Evolutionary conservation across 1,140 invertebrate species (phyloP).

Genomic region (Temnothorax nylanderi): DNA sequence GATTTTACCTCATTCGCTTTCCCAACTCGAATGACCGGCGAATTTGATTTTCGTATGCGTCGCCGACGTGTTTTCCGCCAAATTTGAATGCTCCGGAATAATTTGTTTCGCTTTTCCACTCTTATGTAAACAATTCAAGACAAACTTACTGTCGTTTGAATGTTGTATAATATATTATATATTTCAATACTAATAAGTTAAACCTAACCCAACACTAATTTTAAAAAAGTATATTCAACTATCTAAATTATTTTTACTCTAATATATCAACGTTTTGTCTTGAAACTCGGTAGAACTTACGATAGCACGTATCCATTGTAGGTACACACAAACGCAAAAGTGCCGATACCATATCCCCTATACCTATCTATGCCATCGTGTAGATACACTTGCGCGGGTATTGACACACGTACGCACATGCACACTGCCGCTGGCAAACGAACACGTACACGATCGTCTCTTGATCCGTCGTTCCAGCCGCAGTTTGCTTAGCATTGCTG

Average conservation of each 20-base stretch:
- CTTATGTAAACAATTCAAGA: not conserved
- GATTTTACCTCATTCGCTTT: slow-evolving; percentile 29
- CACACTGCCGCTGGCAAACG: slow-evolving; percentile 31
- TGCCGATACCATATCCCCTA: slow-evolving; percentile 37
- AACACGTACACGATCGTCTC: slow-evolving; percentile 68
- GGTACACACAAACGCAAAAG: slow-evolving; percentile 36
- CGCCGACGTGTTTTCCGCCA: slow-evolving; percentile 13
- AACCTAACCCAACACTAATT: too few species aligned
- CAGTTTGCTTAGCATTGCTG: slow-evolving; percentile 84
- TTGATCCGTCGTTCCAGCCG: slow-evolving; percentile 64
- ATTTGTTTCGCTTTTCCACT: not conserved
- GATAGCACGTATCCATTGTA: slow-evolving; percentile 33
- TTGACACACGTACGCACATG: slow-evolving; percentile 54
- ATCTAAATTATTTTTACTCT: not conserved
- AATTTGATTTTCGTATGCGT: slow-evolving; percentile 44
- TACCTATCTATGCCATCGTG: slow-evolving; percentile 38
- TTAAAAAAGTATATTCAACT: too few species aligned
- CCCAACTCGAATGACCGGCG: slow-evolving; percentile 33
- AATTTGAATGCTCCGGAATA: slow-evolving; percentile 1
- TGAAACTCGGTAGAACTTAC: not conserved
- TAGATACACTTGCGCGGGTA: slow-evolving; percentile 36
- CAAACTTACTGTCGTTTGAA: not conserved
- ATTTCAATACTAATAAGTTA: not conserved
- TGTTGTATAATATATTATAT: too few species aligned
- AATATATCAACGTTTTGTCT: slow-evolving; percentile 6